Evolutionary conservation across 2,797 vertebrate species (phyloP), one percentile per base, ranked within the genome.

Genomic region (Glossophaga mutica): DNA sequence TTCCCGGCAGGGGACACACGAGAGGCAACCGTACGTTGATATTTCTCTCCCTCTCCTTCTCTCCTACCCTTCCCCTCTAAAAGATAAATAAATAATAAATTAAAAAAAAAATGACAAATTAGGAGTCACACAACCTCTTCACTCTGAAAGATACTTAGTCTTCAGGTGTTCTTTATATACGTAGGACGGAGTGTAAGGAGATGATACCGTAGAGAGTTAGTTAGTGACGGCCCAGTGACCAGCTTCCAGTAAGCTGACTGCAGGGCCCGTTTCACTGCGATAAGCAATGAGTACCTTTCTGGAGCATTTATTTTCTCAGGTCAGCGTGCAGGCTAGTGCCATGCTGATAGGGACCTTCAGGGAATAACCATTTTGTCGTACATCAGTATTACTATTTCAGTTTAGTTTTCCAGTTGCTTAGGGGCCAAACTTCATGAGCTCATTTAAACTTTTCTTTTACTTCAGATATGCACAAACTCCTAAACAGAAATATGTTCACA

Each of bases 391-490:
- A 5, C 10, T 52, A 52, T 90, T 84, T 95, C 48, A 76, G 1
- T 44, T 85, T 85, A 73, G 29, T 90, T 87, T 79, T 87, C 22
- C 57, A 84, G 18, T 76, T 87, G 18, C 24, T 42, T 62, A 67
- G 93, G 82, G 32, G 55, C 26, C 42, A 87, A 39, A 73, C 11
- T 95, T 94, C 10, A 96, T 88, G 48, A 91, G 18, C 89, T 96
- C 6, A 65, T 81, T 92, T 52, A 37, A n/a, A 50, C 70, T 67
- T 94, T 10, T 90, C 9, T 59, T 84, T 73, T 65, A 59, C 29
- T 82, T 91, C 9, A 86, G 5, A 74, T 4, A 78, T 24, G 29
- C 48, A 79, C 46, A 52, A n/a, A 42, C 15, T 16, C 12, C 19
- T 86, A 16, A 82, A 19, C 29, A 79, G 73, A 93, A 70, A 84